phyloP scores from a whole-genome alignment of 2,113 vertebrate genomes.

The Chauna torquata region DNA sequence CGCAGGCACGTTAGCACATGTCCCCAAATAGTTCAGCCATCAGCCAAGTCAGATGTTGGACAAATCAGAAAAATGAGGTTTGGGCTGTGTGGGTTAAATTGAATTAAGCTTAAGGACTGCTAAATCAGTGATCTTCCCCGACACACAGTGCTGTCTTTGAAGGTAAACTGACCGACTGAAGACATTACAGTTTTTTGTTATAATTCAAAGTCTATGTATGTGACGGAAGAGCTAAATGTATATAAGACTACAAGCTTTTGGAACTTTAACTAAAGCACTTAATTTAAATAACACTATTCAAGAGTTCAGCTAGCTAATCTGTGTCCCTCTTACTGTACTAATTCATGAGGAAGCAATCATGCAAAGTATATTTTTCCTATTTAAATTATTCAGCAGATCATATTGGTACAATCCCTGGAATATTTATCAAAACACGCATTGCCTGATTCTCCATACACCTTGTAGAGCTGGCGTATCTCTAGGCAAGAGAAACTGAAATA shows the following conservation, averaged over 20 bases:
- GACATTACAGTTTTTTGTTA: background rate
- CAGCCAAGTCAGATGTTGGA: background rate
- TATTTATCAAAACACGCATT: background rate
- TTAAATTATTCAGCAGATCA: background rate
- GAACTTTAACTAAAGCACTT: background rate
- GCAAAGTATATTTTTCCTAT: background rate
- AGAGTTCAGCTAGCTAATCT: background rate
- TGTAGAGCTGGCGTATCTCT: background rate
- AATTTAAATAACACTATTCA: background rate
- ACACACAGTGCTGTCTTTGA: background rate
- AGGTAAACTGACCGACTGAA: background rate
- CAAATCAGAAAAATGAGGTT: background rate
- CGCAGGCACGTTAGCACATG: fast-evolving
- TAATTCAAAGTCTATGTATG: background rate
- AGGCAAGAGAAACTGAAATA: background rate
- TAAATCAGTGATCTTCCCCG: background rate
- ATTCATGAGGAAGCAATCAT: background rate
- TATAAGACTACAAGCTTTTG: background rate
- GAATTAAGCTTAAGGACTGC: background rate
- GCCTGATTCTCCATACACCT: background rate
- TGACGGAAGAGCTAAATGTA: background rate
- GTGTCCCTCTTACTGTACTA: background rate
- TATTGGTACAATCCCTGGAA: background rate
- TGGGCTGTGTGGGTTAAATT: background rate
- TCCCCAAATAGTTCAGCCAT: background rate